A percentile compares a stretch with the other conserved stretches of the same genome.
These are phyloP conservation scores for Galleria mellonella DNA, from an alignment of 1,140 invertebrate genomes.

Conservation along the genomic window DNA sequence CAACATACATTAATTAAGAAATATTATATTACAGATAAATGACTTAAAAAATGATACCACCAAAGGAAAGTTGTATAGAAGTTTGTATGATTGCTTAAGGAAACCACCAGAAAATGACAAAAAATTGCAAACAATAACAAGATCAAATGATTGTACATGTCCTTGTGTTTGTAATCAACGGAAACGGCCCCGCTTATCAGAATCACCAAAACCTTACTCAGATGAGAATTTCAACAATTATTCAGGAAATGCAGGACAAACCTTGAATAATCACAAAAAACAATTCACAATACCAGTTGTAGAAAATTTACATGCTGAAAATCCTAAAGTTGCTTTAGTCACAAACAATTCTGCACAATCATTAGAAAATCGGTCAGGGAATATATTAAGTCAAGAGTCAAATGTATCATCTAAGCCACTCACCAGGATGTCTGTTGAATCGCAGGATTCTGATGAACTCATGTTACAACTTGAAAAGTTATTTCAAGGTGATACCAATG, in stretches of 20 bases:
- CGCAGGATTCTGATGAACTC: slow-evolving; percentile 44
- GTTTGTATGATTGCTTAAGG: slow-evolving; percentile 44
- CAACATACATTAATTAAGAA: too few species aligned
- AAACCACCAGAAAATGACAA: slow-evolving; percentile 53
- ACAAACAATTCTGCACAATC: neutral
- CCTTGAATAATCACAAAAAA: neutral
- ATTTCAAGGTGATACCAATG: slow-evolving; percentile 50
- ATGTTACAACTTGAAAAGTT: slow-evolving; percentile 52
- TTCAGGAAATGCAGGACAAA: too few species aligned
- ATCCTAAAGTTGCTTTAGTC: neutral
- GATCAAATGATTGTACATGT: slow-evolving; percentile 36
- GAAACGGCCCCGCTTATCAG: slow-evolving; percentile 28
- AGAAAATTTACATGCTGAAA: slow-evolving; percentile 1
- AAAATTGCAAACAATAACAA: slow-evolving; percentile 41
- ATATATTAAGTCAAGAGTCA: neutral
- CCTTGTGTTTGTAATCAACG: slow-evolving; percentile 40
- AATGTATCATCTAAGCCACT: neutral
- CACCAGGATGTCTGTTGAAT: slow-evolving; percentile 16
- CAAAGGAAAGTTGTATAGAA: slow-evolving; percentile 45
- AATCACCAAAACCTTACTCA: slow-evolving; percentile 11
- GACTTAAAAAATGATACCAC: slow-evolving; percentile 51
- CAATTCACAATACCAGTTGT: slow-evolving; percentile 7
- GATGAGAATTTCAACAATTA: too few species aligned
- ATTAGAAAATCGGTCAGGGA: neutral
- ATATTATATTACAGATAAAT: slow-evolving; percentile 37